phyloP scores from a whole-genome alignment of 2,888 invertebrate species.

The Lagria hirta region DNA sequence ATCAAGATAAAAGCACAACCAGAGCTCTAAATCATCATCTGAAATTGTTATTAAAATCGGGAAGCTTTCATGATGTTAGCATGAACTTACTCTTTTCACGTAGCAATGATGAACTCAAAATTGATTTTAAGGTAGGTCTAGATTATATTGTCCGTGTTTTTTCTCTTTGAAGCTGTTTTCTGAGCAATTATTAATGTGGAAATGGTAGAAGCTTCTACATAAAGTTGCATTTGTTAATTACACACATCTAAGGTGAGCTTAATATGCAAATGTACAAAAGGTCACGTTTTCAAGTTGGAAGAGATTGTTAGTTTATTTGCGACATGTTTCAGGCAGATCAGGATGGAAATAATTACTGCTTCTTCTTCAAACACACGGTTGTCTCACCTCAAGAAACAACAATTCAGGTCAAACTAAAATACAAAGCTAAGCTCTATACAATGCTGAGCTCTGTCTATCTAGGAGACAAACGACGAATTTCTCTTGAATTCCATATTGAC shows the following conservation, averaged over 20 bases:
- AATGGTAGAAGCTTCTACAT: conserved; percentile 39
- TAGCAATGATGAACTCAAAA: conserved; percentile 67
- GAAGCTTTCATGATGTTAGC: conserved; percentile 70
- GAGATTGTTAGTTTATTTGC: conserved; percentile 15
- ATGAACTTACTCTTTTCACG: conserved; percentile 65
- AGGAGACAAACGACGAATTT: conserved; percentile 65
- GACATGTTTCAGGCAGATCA: conserved; percentile 59
- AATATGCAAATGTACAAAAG: conserved; percentile 47
- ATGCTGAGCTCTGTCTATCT: conserved; percentile 66
- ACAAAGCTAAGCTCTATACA: conserved; percentile 69
- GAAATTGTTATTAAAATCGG: conserved; percentile 71
- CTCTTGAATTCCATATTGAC: conserved; percentile 75
- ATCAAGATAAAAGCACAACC: conserved; percentile 72
- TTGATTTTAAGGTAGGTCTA: conserved; percentile 63
- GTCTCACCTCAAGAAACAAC: conserved; percentile 63
- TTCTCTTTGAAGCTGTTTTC: too few relatives aligned
- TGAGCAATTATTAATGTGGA: conserved; percentile 28
- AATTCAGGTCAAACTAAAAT: conserved; percentile 66
- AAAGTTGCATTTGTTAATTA: conserved; percentile 48
- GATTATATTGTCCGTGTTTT: too few relatives aligned
- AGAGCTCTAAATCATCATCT: conserved; percentile 62
- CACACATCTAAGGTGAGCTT: conserved; percentile 46
- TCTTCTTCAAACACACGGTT: conserved; percentile 65
- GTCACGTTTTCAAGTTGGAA: conserved; percentile 28
- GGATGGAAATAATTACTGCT: conserved; percentile 65